Evolutionary conservation across 2,113 vertebrate species (phyloP).

Genomic region (Gasterosteus aculeatus): DNA sequence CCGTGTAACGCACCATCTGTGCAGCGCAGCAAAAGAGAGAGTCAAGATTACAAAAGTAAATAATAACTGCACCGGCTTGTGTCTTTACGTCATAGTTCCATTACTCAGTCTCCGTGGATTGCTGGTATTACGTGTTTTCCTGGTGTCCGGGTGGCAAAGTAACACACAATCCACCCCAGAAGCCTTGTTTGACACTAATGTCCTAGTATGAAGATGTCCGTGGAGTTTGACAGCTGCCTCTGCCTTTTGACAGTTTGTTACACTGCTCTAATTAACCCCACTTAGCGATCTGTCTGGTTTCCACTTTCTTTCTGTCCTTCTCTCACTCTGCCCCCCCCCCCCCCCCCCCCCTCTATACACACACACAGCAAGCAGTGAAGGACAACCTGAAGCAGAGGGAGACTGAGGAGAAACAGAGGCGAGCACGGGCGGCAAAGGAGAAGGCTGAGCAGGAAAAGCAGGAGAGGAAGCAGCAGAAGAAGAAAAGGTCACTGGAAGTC

Average conservation of each 20-base stretch:
- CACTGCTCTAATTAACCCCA: conserved; percentile 68
- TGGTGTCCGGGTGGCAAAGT: conserved; percentile 11
- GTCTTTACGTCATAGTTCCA: background rate
- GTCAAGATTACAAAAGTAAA: background rate
- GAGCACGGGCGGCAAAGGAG: conserved; percentile 90
- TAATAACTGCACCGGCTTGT: background rate
- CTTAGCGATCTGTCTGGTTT: conserved; percentile 53
- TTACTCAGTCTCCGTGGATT: background rate
- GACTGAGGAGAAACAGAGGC: conserved; percentile 91
- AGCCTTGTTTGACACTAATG: conserved; percentile 50
- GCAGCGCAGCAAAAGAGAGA: background rate
- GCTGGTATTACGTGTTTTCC: conserved; percentile 11
- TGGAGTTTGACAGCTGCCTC: conserved; percentile 52
- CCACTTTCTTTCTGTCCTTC: conserved; percentile 11
- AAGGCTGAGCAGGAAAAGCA: conserved; percentile 92
- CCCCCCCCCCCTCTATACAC: background rate
- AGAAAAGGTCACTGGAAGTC: conserved; percentile 90
- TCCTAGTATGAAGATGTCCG: conserved; percentile 50
- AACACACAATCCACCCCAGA: conserved; percentile 21
- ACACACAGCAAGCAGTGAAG: conserved; percentile 89
- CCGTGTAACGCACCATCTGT: background rate
- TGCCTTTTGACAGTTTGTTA: conserved; percentile 47
- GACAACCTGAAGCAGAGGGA: conserved; percentile 90
- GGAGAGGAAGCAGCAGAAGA: conserved; percentile 88
- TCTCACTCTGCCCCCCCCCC: background rate